Percentiles rank a stretch among this genome's conserved stretches.
phyloP scores from a whole-genome alignment of 1,140 invertebrate species.

The Vanessa tameamea region DNA sequence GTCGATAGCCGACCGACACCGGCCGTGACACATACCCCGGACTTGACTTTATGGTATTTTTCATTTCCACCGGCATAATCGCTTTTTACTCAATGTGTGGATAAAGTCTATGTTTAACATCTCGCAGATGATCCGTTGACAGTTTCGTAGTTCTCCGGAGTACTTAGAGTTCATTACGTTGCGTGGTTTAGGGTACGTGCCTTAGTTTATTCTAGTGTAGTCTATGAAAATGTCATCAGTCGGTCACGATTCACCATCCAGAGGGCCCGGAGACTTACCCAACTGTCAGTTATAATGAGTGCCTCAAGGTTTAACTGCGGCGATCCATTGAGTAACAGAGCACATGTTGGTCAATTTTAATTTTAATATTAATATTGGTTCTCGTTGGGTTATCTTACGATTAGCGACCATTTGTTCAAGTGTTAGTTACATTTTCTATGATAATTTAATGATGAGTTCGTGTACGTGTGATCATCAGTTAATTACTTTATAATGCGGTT shows the following conservation, averaged over 20 bases:
- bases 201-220: conserved; percentile 17
- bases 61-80: neutral
- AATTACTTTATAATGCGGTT: neutral
- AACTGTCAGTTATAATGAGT: neutral
- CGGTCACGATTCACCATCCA: conserved; percentile 3
- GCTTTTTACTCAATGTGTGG: neutral
- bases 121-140: neutral
- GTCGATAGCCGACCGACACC: neutral
- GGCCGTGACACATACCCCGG: conserved; percentile 1
- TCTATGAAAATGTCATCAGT: conserved; percentile 10
- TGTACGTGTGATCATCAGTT: neutral
- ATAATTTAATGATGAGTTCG: neutral
- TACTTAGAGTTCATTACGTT: neutral
- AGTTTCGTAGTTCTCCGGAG: conserved; percentile 3
- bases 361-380: neutral
- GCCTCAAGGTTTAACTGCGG: neutral
- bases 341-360: neutral
- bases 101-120: neutral
- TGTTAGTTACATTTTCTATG: neutral
- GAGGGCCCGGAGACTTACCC: conserved; percentile 11
- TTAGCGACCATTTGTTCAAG: neutral
- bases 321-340: neutral
- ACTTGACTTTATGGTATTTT: conserved; percentile 5
- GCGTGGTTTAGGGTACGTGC: conserved; percentile 16
- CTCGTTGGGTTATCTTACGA: neutral